Evolutionary conservation across 2,113 vertebrate genomes (phyloP), one percentile per base, ranked within the genome.

Genomic region (Clupea harengus): DNA sequence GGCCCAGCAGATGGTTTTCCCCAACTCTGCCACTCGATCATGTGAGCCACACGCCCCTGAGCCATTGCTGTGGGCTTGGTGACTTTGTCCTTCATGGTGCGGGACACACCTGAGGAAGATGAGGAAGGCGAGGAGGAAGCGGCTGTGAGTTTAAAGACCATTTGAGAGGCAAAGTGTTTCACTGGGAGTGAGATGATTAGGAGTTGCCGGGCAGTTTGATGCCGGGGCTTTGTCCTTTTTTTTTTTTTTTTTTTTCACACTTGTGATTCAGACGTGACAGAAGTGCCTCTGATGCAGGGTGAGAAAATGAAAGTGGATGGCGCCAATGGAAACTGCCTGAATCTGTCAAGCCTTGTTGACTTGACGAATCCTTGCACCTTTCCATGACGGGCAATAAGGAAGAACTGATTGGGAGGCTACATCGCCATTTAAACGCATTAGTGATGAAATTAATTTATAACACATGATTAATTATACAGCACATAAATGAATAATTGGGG

Each of bases 1-100:
- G 95, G 93, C 78, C 94, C 95, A 0, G 93, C 93, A 0, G 94
- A 92, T 0, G 95, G 94, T 85, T 96, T 96, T 84, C 96, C 97
- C 98, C 98, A 99, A 88, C 98, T 98, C 93, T 99, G 98, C 98
- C 98, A 99, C 86, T 99, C 98, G 7, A 99, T 98, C 98, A 99
- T 99, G 93, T 99, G 98, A 4, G 98, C 98, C 22, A 99, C 97
- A 0, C 96, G 96, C 82, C 98, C 98, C 90, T 97, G 97, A 0
- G 97, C 98, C 97, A 99, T 98, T 72, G 98, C 98, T 0, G 98
- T 99, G 88, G 98, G 98, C 93, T 99, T 99, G 78, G 98, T 99
- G 89, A 99, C 97, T 0, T 99, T 97, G 93, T 99, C 98, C 95
- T 99, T 99, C 97, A 99, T 99, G 92, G 96, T 96, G 90, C 98